Conservation (phyloP, 2,797 vertebrate genomes). For the Zenarchopterus dispar region DNA sequence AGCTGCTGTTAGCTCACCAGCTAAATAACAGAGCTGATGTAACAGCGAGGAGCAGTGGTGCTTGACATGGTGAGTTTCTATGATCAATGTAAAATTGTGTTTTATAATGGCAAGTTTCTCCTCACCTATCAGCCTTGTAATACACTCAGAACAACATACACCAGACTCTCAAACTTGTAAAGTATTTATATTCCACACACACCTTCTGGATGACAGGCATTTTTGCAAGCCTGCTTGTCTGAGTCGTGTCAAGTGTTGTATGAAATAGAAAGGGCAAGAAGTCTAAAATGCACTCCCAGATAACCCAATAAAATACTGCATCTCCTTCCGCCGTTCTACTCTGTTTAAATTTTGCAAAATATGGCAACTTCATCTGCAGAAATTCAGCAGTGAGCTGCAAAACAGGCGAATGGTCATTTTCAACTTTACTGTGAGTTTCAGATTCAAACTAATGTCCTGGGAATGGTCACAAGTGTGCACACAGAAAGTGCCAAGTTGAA, state of each 20-base stretch:
- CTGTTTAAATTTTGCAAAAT: constrained; percentile 21
- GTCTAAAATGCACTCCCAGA: constrained; percentile 12
- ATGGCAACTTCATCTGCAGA: constrained; percentile 11
- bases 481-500: constrained; percentile 23
- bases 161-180: constrained; percentile 21
- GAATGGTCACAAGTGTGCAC: constrained; percentile 1
- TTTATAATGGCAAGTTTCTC: constrained; percentile 37
- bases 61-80: constrained; percentile 15
- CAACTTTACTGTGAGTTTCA: neutral
- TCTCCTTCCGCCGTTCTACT: constrained; percentile 16
- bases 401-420: constrained; percentile 2
- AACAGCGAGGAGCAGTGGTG: constrained; percentile 9
- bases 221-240: constrained; percentile 26
- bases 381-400: constrained; percentile 17
- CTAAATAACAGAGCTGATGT: constrained; percentile 19
- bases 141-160: constrained; percentile 25
- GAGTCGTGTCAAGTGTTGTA: constrained; percentile 26
- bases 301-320: constrained; percentile 12
- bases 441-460: constrained; percentile 19
- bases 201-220: constrained; percentile 13
- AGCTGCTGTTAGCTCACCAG: constrained; percentile 7
- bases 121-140: constrained; percentile 24
- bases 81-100: constrained; percentile 31
- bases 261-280: constrained; percentile 11
- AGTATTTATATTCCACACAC: constrained; percentile 38